Conservation (phyloP, 2,797 vertebrate species). For the Sebastes trivittatus region DNA sequence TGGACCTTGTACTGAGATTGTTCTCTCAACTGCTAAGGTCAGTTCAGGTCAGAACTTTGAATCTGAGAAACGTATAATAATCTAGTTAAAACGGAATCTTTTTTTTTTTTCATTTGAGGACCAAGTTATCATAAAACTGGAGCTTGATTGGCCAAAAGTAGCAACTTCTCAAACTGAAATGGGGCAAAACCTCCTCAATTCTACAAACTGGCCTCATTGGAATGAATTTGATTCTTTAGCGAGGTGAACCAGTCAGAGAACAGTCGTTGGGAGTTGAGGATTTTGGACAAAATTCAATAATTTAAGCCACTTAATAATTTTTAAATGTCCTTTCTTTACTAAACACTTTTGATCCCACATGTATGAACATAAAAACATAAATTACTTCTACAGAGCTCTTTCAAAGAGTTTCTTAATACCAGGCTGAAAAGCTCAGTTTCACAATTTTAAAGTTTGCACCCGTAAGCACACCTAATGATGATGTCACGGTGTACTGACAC, state of each 20-base stretch:
- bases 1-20: not conserved
- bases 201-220: not conserved
- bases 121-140: not conserved
- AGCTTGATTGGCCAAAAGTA: not conserved
- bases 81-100: not conserved
- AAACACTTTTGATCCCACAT: not conserved
- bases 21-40: not conserved
- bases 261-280: not conserved
- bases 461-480: not conserved
- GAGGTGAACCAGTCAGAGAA: not conserved
- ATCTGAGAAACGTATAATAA: not conserved
- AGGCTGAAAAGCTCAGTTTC: no score
- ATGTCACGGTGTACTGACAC: not conserved
- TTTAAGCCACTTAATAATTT: not conserved
- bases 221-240: not conserved
- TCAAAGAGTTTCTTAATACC: no score
- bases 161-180: not conserved
- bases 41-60: not conserved
- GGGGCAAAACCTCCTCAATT: not conserved
- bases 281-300: not conserved
- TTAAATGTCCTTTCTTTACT: not conserved
- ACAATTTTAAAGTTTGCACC: not conserved
- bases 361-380: not conserved
- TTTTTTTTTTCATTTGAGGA: not conserved
- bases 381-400: no score